Conservation (phyloP, 2,888 invertebrate genomes). For the Copidosoma aretas region DNA sequence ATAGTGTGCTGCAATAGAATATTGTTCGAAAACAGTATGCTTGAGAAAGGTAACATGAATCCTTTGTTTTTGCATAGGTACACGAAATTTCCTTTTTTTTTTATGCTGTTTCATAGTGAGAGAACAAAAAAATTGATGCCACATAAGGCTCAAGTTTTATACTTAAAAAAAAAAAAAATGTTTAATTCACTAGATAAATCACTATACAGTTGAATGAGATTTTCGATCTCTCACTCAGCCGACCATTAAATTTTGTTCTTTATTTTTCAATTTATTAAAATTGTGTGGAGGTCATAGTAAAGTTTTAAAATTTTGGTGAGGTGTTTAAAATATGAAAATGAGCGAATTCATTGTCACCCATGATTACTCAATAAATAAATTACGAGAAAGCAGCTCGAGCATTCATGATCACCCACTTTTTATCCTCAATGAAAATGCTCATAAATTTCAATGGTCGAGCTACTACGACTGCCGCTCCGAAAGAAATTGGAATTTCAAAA, state of each 20-base stretch:
- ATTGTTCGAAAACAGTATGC: background rate
- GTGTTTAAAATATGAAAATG: no score
- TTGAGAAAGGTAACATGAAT: slow-evolving; percentile 10
- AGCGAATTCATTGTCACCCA: no score
- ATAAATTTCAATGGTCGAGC: background rate
- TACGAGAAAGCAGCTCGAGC: background rate
- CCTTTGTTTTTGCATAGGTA: slow-evolving; percentile 8
- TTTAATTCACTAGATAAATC: no score
- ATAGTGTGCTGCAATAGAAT: slow-evolving; percentile 12
- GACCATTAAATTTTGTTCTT: no score
- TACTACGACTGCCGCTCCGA: background rate
- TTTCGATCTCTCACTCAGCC: no score
- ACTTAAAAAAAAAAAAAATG: no score
- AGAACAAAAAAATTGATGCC: background rate
- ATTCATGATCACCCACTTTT: background rate
- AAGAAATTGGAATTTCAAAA: no score
- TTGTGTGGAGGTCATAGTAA: no score
- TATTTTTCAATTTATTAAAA: no score
- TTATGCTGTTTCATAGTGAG: no score
- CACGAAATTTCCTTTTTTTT: background rate
- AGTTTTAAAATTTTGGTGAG: no score
- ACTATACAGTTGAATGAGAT: no score
- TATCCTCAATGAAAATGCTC: background rate
- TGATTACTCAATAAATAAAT: background rate
- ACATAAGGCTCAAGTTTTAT: background rate